phyloP scores from a whole-genome alignment of 2,888 invertebrate species.

The Isotomurus palustris region DNA sequence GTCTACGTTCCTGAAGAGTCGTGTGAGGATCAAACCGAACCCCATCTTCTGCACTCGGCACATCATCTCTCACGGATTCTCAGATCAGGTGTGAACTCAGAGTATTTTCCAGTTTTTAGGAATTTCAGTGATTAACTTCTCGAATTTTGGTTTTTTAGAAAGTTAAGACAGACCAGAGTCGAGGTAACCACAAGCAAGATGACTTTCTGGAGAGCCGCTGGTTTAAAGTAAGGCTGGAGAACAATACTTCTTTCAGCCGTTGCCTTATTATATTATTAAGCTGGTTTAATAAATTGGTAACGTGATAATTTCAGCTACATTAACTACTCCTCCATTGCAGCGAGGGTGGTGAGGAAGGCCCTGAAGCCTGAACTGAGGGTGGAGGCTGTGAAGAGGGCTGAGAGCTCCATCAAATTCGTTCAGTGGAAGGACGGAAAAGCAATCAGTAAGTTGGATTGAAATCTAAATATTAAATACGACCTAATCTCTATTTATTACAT shows the following conservation, averaged over 20 bases:
- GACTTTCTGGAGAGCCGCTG: constrained; percentile 45
- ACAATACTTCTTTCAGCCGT: too few relatives aligned
- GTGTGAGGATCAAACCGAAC: too few relatives aligned
- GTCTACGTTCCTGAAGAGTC: too few relatives aligned
- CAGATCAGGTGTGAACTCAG: too few relatives aligned
- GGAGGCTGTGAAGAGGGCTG: constrained; percentile 72
- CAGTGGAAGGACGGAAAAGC: constrained; percentile 84
- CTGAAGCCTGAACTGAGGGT: constrained; percentile 69
- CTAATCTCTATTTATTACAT: background rate
- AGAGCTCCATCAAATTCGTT: constrained; percentile 71
- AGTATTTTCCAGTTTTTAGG: too few relatives aligned
- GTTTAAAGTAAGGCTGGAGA: constrained; percentile 40
- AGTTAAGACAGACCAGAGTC: too few relatives aligned
- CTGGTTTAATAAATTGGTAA: too few relatives aligned
- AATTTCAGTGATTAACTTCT: too few relatives aligned
- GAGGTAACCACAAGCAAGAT: constrained; percentile 26
- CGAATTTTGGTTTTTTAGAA: too few relatives aligned
- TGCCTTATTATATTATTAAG: too few relatives aligned
- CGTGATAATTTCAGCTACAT: constrained; percentile 74
- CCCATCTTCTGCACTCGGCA: too few relatives aligned
- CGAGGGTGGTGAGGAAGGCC: constrained; percentile 71
- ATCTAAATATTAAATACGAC: background rate
- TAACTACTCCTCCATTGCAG: constrained; percentile 92
- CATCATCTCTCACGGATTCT: too few relatives aligned
- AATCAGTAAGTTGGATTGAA: constrained; percentile 58